Evolutionary conservation across 2,113 vertebrate species (phyloP).

Genomic region (Stegostoma tigrinum): DNA sequence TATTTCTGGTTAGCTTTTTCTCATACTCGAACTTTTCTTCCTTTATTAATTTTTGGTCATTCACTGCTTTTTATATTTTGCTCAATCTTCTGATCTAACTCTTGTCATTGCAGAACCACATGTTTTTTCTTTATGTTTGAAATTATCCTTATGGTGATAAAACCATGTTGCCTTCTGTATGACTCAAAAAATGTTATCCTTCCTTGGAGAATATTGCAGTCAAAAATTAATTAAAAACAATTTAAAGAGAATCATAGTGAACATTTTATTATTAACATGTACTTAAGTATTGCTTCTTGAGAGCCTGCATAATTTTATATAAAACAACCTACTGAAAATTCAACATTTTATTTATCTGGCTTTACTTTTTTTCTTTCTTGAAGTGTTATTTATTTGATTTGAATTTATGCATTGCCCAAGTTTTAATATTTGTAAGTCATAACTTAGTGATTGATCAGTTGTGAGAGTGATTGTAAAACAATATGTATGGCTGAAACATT

Average conservation of each 20-base stretch:
- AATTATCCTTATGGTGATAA: neutral
- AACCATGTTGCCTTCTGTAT: neutral
- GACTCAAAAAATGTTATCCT: neutral
- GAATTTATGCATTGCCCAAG: neutral
- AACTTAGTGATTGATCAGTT: neutral
- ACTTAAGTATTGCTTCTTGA: neutral
- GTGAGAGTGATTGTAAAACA: neutral
- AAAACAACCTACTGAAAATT: neutral
- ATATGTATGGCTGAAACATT: neutral
- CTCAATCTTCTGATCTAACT: too few species aligned
- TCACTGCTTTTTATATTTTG: too few species aligned
- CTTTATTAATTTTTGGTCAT: too few species aligned
- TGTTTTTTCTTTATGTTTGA: too few species aligned
- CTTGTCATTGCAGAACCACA: too few species aligned
- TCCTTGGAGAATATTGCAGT: neutral
- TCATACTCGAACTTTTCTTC: too few species aligned
- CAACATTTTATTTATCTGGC: neutral
- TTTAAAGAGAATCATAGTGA: neutral
- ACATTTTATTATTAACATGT: neutral
- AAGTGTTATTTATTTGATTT: neutral
- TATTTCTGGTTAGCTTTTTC: too few species aligned
- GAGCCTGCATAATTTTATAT: neutral
- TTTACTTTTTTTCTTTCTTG: neutral
- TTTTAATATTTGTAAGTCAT: neutral
- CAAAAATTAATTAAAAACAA: neutral